These are phyloP conservation scores for Argyresthia goedartella DNA, from an alignment of 2,888 invertebrate species.

Conservation along the genomic window DNA sequence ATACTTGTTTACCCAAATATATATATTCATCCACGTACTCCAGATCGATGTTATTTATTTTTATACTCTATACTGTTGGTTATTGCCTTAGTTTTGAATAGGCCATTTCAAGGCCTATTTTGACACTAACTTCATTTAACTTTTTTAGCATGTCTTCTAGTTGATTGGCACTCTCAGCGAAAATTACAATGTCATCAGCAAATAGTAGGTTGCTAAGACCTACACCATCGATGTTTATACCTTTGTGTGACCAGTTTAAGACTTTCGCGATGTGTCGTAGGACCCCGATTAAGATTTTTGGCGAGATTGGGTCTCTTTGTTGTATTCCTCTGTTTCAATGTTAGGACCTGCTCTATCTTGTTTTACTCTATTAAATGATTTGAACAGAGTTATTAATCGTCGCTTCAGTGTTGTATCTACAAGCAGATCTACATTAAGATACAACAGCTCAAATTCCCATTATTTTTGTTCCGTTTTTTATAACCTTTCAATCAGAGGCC, in stretches of 20 bases:
- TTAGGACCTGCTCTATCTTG: constrained; percentile 1
- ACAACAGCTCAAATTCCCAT: no score
- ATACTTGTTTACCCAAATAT: neutral
- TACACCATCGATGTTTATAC: neutral
- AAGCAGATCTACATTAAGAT: no score
- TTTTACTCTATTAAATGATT: no score
- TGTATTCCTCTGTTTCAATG: constrained; percentile 4
- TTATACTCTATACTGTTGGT: neutral
- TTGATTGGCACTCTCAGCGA: neutral
- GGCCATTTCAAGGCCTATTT: neutral
- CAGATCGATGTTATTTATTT: neutral
- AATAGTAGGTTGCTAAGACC: neutral
- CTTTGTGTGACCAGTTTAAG: constrained; percentile 2
- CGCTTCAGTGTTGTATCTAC: no score
- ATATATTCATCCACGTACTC: neutral
- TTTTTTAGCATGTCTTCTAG: neutral
- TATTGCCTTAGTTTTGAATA: neutral
- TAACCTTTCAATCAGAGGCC: no score
- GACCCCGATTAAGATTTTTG: constrained; percentile 8
- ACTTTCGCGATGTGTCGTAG: constrained; percentile 3
- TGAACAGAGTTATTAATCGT: no score
- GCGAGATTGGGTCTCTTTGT: constrained; percentile 8
- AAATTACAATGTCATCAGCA: constrained; percentile 2
- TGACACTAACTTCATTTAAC: neutral
- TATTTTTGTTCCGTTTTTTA: no score